phyloP scores from a whole-genome alignment of 2,113 vertebrate species.

The Gulo gulo region DNA sequence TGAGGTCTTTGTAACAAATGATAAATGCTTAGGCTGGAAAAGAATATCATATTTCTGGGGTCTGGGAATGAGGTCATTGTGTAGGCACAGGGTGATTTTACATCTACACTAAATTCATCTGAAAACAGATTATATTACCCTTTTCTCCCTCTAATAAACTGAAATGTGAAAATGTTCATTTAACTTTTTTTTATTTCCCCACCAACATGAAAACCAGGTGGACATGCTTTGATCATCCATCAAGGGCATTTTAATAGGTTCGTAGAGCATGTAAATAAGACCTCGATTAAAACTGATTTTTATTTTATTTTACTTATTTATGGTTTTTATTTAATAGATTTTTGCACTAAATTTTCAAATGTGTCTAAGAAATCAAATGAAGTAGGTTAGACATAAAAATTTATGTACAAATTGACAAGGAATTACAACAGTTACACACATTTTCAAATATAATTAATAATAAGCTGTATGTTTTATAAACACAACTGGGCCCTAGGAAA shows the following conservation, averaged over 20 bases:
- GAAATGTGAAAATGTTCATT: conserved; percentile 33
- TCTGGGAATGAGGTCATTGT: conserved; percentile 57
- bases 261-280: neutral
- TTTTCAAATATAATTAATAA: conserved; percentile 31
- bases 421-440: neutral
- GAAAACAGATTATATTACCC: neutral
- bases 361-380: neutral
- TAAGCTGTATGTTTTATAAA: neutral
- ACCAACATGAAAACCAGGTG: neutral
- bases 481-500: neutral
- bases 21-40: conserved; percentile 70
- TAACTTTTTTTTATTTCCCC: neutral
- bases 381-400: neutral
- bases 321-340: conserved; percentile 9
- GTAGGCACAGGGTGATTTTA: conserved; percentile 37
- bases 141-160: conserved; percentile 18
- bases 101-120: neutral
- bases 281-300: neutral
- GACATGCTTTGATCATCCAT: neutral
- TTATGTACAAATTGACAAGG: neutral
- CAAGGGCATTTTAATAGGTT: neutral
- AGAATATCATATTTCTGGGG: conserved; percentile 65
- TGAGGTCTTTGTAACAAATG: conserved; percentile 76
- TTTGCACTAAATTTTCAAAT: conserved; percentile 27
- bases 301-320: neutral